phyloP scores from a whole-genome alignment of 2,113 vertebrate genomes.

The Myotis davidii region DNA sequence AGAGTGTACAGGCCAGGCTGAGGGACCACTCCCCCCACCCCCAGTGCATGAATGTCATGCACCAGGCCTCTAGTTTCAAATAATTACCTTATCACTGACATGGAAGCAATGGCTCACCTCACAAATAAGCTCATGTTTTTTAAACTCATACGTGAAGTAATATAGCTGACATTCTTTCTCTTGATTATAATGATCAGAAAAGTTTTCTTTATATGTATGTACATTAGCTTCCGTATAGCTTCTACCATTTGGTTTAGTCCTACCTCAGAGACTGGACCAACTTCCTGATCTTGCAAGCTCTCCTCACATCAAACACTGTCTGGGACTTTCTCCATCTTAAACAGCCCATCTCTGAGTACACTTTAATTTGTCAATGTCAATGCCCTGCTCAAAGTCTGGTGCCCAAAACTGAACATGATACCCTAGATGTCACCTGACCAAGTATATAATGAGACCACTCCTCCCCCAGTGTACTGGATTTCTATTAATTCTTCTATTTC shows the following conservation, averaged over 20 bases:
- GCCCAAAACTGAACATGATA: neutral
- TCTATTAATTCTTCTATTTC: neutral
- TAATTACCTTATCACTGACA: neutral
- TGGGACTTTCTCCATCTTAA: slow-evolving; percentile 17
- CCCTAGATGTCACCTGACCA: neutral
- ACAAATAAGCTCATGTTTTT: neutral
- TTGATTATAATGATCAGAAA: neutral
- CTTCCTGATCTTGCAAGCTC: neutral
- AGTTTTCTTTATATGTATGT: neutral
- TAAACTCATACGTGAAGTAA: neutral
- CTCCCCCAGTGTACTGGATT: neutral
- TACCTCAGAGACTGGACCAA: neutral
- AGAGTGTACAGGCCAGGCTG: too few species aligned
- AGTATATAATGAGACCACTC: neutral
- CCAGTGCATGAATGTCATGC: too few species aligned
- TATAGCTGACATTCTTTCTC: neutral
- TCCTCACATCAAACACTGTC: slow-evolving; percentile 12
- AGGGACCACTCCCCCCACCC: too few species aligned
- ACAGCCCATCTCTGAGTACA: neutral
- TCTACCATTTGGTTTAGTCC: neutral
- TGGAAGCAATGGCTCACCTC: neutral
- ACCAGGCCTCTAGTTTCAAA: neutral
- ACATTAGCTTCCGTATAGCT: neutral
- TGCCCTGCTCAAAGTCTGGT: slow-evolving; percentile 14
- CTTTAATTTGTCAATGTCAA: neutral